phyloP scores from a whole-genome alignment of 2,113 vertebrate genomes.

The Eublepharis macularius region DNA sequence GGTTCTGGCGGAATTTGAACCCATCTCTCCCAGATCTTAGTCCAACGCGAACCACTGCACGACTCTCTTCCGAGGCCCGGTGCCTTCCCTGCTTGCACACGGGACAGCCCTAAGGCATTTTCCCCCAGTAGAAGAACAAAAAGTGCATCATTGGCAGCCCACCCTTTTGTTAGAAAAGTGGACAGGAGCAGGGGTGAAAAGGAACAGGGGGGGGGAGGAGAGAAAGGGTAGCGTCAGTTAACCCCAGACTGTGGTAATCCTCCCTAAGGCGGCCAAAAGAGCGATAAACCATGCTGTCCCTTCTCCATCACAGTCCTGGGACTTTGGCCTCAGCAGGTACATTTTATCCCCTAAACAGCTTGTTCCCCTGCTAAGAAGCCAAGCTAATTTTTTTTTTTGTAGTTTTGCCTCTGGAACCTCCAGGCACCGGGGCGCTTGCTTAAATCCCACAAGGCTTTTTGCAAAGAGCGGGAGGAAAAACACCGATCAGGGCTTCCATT shows the following conservation, averaged over 20 bases:
- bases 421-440: not conserved
- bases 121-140: not conserved
- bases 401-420: not conserved
- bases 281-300: not conserved
- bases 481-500: too few relatives aligned
- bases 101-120: too few relatives aligned
- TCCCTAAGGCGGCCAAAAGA: not conserved
- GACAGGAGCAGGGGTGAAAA: too few relatives aligned
- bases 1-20: too few relatives aligned
- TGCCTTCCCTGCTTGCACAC: not conserved
- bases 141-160: not conserved
- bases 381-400: too few relatives aligned
- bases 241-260: too few relatives aligned
- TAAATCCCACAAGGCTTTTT: too few relatives aligned
- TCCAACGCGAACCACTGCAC: too few relatives aligned
- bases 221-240: not conserved
- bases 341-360: not conserved
- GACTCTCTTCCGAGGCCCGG: too few relatives aligned
- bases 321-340: not conserved
- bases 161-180: not conserved
- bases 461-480: too few relatives aligned
- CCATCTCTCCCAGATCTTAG: too few relatives aligned
- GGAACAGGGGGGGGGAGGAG: not conserved
- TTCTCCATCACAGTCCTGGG: not conserved
- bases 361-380: not conserved